These are phyloP conservation scores for Microctonus brassicae DNA, from an alignment of 2,888 invertebrate genomes.

Conservation along the genomic window DNA sequence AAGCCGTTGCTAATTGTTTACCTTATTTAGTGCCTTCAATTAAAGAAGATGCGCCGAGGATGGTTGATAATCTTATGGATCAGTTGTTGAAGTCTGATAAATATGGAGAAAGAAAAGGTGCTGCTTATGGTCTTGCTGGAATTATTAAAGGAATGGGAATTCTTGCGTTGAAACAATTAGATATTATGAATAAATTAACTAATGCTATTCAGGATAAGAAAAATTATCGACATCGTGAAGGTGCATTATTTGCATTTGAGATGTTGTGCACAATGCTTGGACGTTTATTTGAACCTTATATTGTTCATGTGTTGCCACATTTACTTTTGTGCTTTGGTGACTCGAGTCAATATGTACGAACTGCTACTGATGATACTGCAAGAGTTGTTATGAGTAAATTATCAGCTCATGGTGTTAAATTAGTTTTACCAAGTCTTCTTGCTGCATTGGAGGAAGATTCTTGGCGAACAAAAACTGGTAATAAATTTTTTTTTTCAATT, in stretches of 20 bases:
- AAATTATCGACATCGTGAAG: constrained; percentile 93
- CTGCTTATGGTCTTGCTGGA: constrained; percentile 97
- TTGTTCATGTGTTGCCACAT: constrained; percentile 96
- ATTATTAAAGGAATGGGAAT: constrained; percentile 97
- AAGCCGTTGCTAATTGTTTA: constrained; percentile 96
- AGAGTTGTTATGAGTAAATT: constrained; percentile 95
- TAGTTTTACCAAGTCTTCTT: constrained; percentile 93
- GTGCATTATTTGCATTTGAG: constrained; percentile 97
- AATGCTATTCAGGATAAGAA: constrained; percentile 97
- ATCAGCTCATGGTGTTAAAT: constrained; percentile 96
- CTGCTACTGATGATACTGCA: constrained; percentile 97
- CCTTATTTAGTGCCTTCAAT: constrained; percentile 94
- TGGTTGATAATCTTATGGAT: constrained; percentile 88
- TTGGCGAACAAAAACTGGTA: constrained; percentile 97
- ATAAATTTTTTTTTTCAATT: constrained; percentile 26
- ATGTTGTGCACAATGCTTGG: constrained; percentile 96
- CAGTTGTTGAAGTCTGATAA: constrained; percentile 91
- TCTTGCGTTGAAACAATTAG: constrained; percentile 91
- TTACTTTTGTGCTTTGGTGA: constrained; percentile 96
- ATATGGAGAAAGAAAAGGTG: constrained; percentile 94
- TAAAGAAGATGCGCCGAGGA: constrained; percentile 88
- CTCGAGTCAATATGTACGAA: constrained; percentile 92
- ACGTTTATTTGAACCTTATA: constrained; percentile 97
- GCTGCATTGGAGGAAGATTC: constrained; percentile 97
- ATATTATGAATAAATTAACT: constrained; percentile 94